Evolutionary conservation across 1,140 invertebrate species (phyloP), one percentile per base, ranked within the genome.

Genomic region (Scaptodrosophila lebanonensis): DNA sequence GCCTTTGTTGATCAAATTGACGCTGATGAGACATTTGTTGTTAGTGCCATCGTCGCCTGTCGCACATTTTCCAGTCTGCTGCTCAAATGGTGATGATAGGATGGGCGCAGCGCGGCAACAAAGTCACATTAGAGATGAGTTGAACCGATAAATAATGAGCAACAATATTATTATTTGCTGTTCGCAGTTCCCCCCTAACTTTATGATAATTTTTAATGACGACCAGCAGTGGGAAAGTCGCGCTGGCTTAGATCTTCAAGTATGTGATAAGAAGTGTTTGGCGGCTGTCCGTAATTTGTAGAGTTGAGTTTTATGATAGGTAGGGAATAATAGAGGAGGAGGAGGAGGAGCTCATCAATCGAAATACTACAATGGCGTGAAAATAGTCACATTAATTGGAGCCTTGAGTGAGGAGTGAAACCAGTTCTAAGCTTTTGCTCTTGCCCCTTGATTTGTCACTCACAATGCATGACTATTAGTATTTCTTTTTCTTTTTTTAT

Each of bases 71-170:
- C 65, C 70, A 73, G 33, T 49, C 51, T 52, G 60, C 62, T 73
- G 40, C 53, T 18, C 49, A 1, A 12, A 47, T 16, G 47, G 40
- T 36, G 36, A 22, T 35, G 39, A 38, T 8, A 38, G 8, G 11
- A 12, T 13, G 13, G 4, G 15, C 5, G 13, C 35, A 32, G 30
- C 2, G 5, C 11, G 11, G 2, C n/a, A 32, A 12, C 2, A 75
- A 73, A 60, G 70, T 73, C 70, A 51, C 70, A 69, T 75, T 69
- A 75, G 70, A n/a, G n/a, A 73, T 73, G 60, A 60, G 65, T 45
- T 73, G 49, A 38, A 66, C 35, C 42, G 56, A 71, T 66, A 70
- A 47, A 52, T 62, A 66, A 72, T 72, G 53, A 43, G 51, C 29
- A 30, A 20, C 18, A 47, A 49, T 75, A 39, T 47, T 59, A 43